These are phyloP conservation scores for Anthoscopus minutus DNA, from an alignment of 2,113 vertebrate genomes.

Conservation along the genomic window DNA sequence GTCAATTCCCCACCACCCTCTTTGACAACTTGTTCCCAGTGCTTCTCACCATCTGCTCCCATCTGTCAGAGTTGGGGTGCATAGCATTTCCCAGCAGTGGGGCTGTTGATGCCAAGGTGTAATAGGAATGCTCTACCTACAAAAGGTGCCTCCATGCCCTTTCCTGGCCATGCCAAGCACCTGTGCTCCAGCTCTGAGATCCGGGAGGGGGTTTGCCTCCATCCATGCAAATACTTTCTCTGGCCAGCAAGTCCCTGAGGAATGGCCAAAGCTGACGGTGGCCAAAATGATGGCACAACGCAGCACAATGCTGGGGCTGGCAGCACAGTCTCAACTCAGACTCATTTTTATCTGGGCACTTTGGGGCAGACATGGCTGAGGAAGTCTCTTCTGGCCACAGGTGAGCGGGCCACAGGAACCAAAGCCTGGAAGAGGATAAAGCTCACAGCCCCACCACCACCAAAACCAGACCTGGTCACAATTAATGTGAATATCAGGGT, in stretches of 20 bases:
- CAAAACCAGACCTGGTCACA: not conserved
- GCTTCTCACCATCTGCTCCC: not conserved
- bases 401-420: not conserved
- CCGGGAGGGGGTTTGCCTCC: not conserved
- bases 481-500: rapidly evolving
- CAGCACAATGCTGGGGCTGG: rapidly evolving
- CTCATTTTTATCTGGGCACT: not conserved
- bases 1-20: not conserved
- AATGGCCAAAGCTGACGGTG: not conserved
- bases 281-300: not conserved
- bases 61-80: not conserved
- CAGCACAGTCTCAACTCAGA: not conserved
- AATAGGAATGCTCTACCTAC: not conserved
- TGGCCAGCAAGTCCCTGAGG: not conserved
- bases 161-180: not conserved
- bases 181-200: not conserved
- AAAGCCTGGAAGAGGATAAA: not conserved
- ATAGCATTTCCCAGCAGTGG: not conserved
- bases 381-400: not conserved
- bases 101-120: not conserved
- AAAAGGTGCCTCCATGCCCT: not conserved
- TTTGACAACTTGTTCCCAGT: not conserved
- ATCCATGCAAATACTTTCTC: not conserved
- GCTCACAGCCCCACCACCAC: not conserved
- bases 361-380: not conserved